Base-by-base conservation (phyloP, 2,113 vertebrate genomes). In the Phrynosoma platyrhinos region DNA sequence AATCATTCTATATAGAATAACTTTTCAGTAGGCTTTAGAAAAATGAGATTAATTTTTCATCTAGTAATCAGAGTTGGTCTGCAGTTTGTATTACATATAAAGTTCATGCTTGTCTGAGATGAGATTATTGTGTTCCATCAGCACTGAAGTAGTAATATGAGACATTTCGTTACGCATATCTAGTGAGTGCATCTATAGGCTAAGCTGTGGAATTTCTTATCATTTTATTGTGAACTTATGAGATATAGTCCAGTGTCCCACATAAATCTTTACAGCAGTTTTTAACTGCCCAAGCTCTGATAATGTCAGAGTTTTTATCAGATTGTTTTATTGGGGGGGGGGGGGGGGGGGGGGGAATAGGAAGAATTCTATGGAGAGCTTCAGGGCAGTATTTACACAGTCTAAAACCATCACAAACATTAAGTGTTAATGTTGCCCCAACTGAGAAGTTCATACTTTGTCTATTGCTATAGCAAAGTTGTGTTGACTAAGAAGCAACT, bases 31-130 rank as follows among this genome's bases (percentile, higher is more conserved):
- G 53, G 27, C 18, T 30, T 18, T 9, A n/a, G 47, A n/a, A 79
- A 79, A 79, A 79, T 55, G 30, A 8, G 78, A 78, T 78, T 52
- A 30, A 55, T 79, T 55, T 79, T 55, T 79, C 52, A 79, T 79
- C 47, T 55, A n/a, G n/a, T 55, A 53, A 7, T 79, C 52, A 25
- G 52, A 79, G 52, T 58, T 79, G 27, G 30, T 30, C 30, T 55
- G 53, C n/a, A 9, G 52, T 32, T 79, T 58, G 30, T 79, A 55
- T 79, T 79, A 18, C 52, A 79, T 55, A 9, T n/a, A 58, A 62
- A 62, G 14, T 4, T 62, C 58, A 62, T 62, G 58, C 13, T 62
- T 18, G 52, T 79, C n/a, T 79, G 78, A 55, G 30, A 62, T 1
- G 18, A 14, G 58, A 62, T 62, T 62, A 16, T 62, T 14, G 58